These are phyloP conservation scores for Ispidina picta DNA, from an alignment of 2,797 vertebrate species.

Conservation along the genomic window DNA sequence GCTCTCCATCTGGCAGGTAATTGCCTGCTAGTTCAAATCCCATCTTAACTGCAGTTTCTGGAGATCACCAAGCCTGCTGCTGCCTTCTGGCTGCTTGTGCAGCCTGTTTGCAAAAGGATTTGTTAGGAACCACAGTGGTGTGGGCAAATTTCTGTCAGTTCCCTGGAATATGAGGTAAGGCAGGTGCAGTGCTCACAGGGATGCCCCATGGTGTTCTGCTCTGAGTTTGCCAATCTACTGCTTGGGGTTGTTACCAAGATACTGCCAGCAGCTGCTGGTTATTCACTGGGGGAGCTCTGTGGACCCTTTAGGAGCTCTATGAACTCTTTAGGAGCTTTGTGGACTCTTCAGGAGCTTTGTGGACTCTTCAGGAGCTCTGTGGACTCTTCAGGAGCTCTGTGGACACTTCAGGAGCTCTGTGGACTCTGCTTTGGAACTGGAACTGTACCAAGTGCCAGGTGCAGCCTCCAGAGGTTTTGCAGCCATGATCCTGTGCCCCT, in stretches of 20 bases:
- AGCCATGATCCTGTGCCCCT: not conserved
- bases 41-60: slow-evolving; percentile 7
- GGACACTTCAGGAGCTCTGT: not conserved
- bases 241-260: not conserved
- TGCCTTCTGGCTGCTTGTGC: slow-evolving; percentile 27
- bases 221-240: not conserved
- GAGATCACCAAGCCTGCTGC: not conserved
- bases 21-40: slow-evolving; percentile 51
- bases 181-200: not conserved
- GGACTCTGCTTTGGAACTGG: not conserved
- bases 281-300: not conserved
- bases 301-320: not conserved
- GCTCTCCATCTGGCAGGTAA: slow-evolving; percentile 52
- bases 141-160: not conserved
- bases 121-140: accelerated
- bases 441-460: not conserved
- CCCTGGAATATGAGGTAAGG: not conserved
- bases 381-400: not conserved
- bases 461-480: not conserved
- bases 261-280: not conserved
- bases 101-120: not conserved
- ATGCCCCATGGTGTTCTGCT: not conserved
- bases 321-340: no score
- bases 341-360: not conserved
- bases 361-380: not conserved